Evolutionary conservation across 2,888 invertebrate genomes (phyloP), one percentile per base, ranked within the genome.

Genomic region (Melanotus villosus): DNA sequence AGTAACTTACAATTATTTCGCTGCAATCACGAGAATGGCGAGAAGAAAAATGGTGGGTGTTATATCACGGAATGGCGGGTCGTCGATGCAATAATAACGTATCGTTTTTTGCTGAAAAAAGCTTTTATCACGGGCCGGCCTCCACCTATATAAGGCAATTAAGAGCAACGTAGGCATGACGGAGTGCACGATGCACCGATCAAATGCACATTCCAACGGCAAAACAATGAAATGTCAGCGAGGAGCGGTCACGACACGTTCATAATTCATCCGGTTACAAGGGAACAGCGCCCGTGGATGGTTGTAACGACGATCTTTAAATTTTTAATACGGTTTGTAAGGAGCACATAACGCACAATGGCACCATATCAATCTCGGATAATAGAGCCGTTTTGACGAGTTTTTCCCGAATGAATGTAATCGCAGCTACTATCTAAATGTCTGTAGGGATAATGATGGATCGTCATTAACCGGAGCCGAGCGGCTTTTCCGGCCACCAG

Each of bases 181-280:
- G 60, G 47, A 18, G 60, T 60, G 57, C 72, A 72, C 72, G 69
- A 72, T 52, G 69, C 63, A 56, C 54, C 63, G 36, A 65, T 69
- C 69, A 72, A 65, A 68, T 68, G 62, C 47, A 50, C 54, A 72
- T 72, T 72, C 72, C 43, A 18, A 12, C 7, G 38, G 65, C 52
- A 45, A 63, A 58, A 70, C 70, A 70, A 70, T 70, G 66, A 70
- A 70, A 70, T 70, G 70, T 63, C 66, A 70, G 47, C 38, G 45
- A 62, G 63, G 70, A 63, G 66, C 70, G 66, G 66, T 66, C 58
- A 58, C 14, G 41, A 52, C 52, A 70, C 63, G 52, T 41, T 63
- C 36, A 52, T 50, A 68, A 68, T 52, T 43, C 19, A 65, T 59
- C 18, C 26, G 16, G 14, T 58, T 26, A 36, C 36, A 38, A 19